A percentile compares a stretch with the other conserved stretches of the same genome.
Conservation (phyloP, 2,113 vertebrate species). For the Myotis yumanensis region DNA sequence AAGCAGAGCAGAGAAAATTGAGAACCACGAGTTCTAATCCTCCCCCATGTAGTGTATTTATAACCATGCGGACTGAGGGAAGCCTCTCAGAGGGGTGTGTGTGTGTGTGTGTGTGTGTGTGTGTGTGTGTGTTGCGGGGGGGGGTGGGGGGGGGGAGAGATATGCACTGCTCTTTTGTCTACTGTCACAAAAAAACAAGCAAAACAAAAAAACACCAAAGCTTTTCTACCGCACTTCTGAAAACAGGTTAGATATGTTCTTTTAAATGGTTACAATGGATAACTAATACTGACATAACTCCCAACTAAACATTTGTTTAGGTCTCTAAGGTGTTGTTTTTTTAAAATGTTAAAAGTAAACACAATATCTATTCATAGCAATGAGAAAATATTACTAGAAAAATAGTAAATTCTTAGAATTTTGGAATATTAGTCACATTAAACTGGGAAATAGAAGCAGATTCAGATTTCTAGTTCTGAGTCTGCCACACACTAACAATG, state of each 20-base stretch:
- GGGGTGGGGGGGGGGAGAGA: no score
- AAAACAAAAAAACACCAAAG: neutral
- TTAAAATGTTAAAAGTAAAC: neutral
- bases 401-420: conserved; percentile 4
- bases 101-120: neutral
- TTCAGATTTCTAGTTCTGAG: neutral
- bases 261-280: neutral
- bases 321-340: neutral
- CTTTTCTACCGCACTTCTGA: neutral
- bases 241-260: neutral
- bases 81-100: neutral
- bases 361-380: neutral
- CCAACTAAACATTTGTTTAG: neutral
- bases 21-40: neutral
- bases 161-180: neutral
- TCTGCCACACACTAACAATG: neutral
- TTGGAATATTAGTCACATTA: neutral
- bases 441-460: neutral
- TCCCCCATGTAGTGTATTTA: neutral
- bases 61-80: neutral
- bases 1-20: neutral
- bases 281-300: neutral
- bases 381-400: conserved; percentile 13
- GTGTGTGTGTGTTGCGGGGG: no score
- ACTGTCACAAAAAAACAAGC: neutral